Conservation (phyloP, 2,888 invertebrate genomes). For the Julus scanicus region DNA sequence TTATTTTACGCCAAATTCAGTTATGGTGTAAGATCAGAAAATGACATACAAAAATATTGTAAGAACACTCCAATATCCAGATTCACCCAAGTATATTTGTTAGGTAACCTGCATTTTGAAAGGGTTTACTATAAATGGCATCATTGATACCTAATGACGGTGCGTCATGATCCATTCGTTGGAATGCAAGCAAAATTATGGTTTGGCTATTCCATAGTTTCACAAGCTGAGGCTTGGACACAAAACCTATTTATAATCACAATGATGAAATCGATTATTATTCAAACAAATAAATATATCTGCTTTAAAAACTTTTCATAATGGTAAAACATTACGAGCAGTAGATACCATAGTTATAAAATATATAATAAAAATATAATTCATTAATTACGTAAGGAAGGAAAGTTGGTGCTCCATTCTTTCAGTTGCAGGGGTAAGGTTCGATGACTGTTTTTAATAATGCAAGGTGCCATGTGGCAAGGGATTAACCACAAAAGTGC, state of each 20-base stretch:
- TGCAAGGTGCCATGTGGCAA: constrained; percentile 50
- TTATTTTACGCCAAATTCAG: no score
- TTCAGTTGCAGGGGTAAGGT: neutral
- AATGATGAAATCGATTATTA: neutral
- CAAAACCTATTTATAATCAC: constrained; percentile 37
- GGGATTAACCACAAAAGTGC: constrained; percentile 53
- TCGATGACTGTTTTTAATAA: neutral
- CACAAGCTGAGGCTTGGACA: constrained; percentile 32
- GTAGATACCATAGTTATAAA: neutral
- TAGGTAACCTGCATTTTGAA: neutral
- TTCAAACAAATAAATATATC: neutral
- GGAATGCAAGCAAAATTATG: constrained; percentile 32
- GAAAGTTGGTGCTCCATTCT: constrained; percentile 7
- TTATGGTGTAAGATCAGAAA: no score
- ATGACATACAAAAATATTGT: no score
- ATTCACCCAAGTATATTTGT: no score
- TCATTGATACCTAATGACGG: neutral
- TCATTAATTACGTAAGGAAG: neutral
- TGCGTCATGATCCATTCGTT: neutral
- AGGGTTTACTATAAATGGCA: neutral
- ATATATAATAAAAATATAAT: no score
- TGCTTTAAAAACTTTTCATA: neutral
- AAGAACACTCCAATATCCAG: no score
- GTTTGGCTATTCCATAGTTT: constrained; percentile 25
- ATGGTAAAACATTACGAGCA: neutral